Percentiles rank a stretch among this genome's conserved stretches.
phyloP scores from a whole-genome alignment of 2,888 invertebrate species.

The Phyllotreta cruciferae region DNA sequence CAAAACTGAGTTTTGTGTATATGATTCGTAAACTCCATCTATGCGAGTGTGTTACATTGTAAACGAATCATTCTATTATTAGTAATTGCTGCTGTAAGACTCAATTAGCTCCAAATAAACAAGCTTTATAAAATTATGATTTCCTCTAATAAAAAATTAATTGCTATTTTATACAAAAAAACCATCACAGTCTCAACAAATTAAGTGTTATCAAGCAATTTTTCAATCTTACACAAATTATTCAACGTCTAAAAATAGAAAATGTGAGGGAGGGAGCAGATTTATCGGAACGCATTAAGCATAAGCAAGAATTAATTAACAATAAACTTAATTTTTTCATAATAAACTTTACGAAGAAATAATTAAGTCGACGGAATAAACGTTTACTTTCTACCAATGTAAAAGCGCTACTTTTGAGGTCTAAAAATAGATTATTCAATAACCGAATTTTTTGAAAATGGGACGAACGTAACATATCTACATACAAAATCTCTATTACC shows the following conservation, averaged over 20 bases:
- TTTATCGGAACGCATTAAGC: neutral
- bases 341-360: neutral
- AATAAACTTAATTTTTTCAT: neutral
- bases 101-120: no score
- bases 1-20: neutral
- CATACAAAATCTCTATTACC: neutral
- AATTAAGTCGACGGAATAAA: conserved; percentile 1
- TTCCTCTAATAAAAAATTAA: neutral
- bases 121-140: neutral
- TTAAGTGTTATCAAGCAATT: conserved; percentile 1
- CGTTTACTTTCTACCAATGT: neutral
- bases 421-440: conserved; percentile 27
- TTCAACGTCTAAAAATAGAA: conserved; percentile 12
- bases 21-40: no score
- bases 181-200: conserved; percentile 1
- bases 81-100: no score
- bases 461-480: no score
- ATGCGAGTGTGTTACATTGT: no score
- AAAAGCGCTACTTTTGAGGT: conserved; percentile 7
- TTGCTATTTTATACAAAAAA: neutral
- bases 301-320: neutral
- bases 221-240: conserved; percentile 3
- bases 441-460: conserved; percentile 5
- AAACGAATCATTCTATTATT: no score
- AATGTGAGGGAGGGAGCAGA: neutral